A percentile compares a stretch with the other conserved stretches of the same genome.
Evolutionary conservation across 64 coral and sea anemone genomes (phyloP).

Genomic region (Exaiptasia diaphana): DNA sequence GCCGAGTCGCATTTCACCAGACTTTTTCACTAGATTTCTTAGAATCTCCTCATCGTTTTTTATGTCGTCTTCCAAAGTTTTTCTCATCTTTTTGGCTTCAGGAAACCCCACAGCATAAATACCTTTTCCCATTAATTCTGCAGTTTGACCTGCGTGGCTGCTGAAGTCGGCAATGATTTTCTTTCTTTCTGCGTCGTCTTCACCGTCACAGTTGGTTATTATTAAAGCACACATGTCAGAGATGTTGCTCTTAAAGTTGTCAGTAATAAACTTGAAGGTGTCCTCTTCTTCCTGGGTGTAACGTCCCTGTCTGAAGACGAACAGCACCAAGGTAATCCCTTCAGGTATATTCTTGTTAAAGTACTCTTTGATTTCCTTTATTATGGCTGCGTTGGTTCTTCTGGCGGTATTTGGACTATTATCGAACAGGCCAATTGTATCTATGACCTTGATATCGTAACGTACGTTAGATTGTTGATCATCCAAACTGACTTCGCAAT

Average conservation of each 20-base stretch:
- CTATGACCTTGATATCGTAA: neutral
- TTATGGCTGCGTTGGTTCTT: neutral
- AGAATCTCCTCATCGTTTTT: neutral
- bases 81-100: neutral
- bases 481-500: too few species aligned
- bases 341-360: neutral
- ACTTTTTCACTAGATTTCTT: neutral
- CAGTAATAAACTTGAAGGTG: neutral
- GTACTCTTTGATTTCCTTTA: neutral
- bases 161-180: neutral
- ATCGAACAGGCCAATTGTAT: neutral
- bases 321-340: constrained; percentile 14
- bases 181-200: neutral
- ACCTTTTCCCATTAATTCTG: constrained; percentile 7
- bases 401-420: too few species aligned
- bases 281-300: neutral
- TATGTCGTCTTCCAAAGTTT: neutral
- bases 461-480: neutral
- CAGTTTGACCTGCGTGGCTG: neutral
- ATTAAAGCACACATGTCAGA: neutral
- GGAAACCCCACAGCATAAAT: constrained; percentile 19
- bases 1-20: neutral
- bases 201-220: neutral
- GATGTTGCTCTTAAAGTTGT: neutral
- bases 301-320: neutral